Percentiles rank a stretch among this genome's conserved stretches.
phyloP scores from a whole-genome alignment of 1,140 invertebrate species.

The Neotoxoptera formosana region DNA sequence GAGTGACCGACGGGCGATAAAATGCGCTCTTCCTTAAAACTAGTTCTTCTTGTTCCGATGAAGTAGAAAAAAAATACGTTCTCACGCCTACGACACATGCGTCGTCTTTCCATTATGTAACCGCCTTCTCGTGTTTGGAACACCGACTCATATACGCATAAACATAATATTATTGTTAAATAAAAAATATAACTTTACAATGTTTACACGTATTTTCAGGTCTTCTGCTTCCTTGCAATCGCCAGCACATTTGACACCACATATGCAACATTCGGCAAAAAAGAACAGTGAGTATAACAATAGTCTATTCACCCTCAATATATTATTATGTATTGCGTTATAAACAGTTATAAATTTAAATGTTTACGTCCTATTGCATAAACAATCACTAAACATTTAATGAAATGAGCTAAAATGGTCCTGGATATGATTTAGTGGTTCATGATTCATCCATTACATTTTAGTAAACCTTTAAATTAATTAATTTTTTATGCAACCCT shows the following conservation, averaged over 20 bases:
- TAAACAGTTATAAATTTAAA: not conserved
- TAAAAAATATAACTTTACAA: not conserved
- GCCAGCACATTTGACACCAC: not conserved
- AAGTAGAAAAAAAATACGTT: not conserved
- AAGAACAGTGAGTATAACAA: slow-evolving; percentile 44
- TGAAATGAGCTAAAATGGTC: not conserved
- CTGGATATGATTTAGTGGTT: not conserved
- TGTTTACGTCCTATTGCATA: not conserved
- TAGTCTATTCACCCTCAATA: not conserved
- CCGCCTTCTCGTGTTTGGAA: not conserved
- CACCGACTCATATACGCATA: not conserved
- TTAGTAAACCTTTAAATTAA: not conserved
- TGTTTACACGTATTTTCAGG: not conserved
- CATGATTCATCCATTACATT: not conserved
- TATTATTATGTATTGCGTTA: not conserved
- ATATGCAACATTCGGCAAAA: slow-evolving; percentile 12
- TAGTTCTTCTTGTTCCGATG: not conserved
- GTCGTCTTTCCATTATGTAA: not conserved
- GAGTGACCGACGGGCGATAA: not conserved
- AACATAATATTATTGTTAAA: not conserved
- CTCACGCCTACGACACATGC: not conserved
- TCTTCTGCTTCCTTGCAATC: not conserved
- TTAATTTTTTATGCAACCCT: not conserved
- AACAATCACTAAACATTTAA: not conserved
- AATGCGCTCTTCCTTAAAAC: slow-evolving; percentile 20